Base-by-base conservation (phyloP, 2,113 vertebrate genomes). In the Lophotis ruficrista region DNA sequence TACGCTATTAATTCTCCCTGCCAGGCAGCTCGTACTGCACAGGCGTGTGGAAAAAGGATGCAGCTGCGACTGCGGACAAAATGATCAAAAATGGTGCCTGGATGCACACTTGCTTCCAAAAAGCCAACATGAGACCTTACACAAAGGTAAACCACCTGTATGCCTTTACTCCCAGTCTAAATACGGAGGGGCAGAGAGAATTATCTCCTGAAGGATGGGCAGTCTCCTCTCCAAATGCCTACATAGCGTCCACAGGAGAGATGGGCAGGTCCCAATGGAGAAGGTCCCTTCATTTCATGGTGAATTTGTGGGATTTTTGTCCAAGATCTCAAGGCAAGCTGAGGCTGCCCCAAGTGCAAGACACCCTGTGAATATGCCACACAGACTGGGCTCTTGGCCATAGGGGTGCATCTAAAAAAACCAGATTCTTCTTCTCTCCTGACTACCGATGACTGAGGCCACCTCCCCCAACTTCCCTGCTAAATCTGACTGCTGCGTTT, bases 71-170 rank as follows among this genome's bases (percentile, higher is more conserved):
- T 43, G 50, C 27, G 30, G 41, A 72, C 12, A 87, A 93, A 89
- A n/a, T 2, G 5, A 82, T 30, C 48, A 61, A 37, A 87, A 79
- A 12, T 0, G 0, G 30, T 48, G 60, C 38, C 43, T 31, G 33
- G 30, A 53, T 70, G 7, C 14, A 56, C n/a, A 25, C 6, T 25
- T 30, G 19, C 24, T 56, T 53, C 50, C 43, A 54, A 72, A n/a
- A 88, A 58, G 22, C 20, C 62, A 85, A 33, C 0, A 0, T 1
- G 28, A 68, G 57, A 0, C 1, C 33, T 60, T 64, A 18, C 33
- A 38, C 30, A 28, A 24, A 77, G 33, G 28, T 22, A 27, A 89
- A 56, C 4, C 2, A 0, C 22, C 35, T 25, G 8, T 4, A 12
- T 33, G 12, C 6, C 58, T 56, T 47, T 6, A 0, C 31, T 23